Percentiles rank a stretch among this genome's conserved stretches.
Conservation (phyloP, 2,113 vertebrate genomes). For the Rana temporaria region DNA sequence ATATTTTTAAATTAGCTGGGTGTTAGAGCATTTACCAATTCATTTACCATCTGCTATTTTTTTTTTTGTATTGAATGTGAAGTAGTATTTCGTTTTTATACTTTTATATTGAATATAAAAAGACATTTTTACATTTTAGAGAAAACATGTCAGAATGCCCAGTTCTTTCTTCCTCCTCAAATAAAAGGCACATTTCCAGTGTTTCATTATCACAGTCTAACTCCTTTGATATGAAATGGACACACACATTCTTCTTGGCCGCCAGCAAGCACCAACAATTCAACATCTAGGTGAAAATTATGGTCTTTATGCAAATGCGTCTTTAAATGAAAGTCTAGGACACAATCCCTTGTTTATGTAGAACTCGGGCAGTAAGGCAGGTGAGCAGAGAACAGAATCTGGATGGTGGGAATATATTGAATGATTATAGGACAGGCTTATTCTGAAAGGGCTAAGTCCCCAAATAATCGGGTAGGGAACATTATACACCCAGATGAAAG, state of each 20-base stretch:
- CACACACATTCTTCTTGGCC: constrained; percentile 59
- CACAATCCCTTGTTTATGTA: constrained; percentile 58
- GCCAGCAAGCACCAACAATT: constrained; percentile 70
- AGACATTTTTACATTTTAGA: background rate
- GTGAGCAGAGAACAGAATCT: constrained; percentile 53
- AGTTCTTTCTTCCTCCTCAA: background rate
- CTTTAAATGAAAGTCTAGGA: constrained; percentile 67
- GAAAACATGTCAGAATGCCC: background rate
- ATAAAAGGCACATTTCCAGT: background rate
- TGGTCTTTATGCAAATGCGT: constrained; percentile 72
- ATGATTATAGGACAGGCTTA: constrained; percentile 28
- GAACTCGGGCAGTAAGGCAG: constrained; percentile 60
- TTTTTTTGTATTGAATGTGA: too few species aligned
- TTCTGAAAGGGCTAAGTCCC: constrained; percentile 35
- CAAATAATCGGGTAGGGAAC: constrained; percentile 6
- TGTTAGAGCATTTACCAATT: too few species aligned
- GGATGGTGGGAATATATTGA: constrained; percentile 20
- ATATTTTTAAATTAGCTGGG: too few species aligned
- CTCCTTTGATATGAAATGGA: constrained; percentile 48
- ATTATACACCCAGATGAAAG: background rate
- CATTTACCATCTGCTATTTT: too few species aligned
- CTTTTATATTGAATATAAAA: too few species aligned
- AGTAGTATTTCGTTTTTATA: too few species aligned
- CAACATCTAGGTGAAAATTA: constrained; percentile 65
- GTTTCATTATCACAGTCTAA: constrained; percentile 36